Evolutionary conservation across 2,888 invertebrate genomes (phyloP), one percentile per base, ranked within the genome.

Genomic region (Adelphocoris suturalis): DNA sequence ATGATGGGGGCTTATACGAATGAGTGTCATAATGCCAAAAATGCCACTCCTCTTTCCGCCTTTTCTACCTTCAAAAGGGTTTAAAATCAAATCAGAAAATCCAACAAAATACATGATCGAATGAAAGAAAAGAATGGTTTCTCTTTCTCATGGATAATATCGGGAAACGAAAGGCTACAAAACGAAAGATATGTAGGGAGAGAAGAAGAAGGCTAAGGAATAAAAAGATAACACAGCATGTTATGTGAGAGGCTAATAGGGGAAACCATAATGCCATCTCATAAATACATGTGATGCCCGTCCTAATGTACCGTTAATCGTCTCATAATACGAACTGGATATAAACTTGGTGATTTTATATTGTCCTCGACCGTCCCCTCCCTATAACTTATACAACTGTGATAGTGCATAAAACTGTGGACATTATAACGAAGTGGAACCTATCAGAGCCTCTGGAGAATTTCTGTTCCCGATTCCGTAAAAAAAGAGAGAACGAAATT

Each of bases 291-390:
- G 52, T 48, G 90, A 86, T 90, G 86, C 86, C 85, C 75, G 48
- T 86, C 89, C 90, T 90, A 90, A 90, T 90, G 86, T 86, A 90
- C 78, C 86, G 90, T 46, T 90, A 90, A 90, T 90, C 90, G 82
- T 90, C 90, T 90, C 85, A 68, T 90, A 48, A 61, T 86, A 37
- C 37, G 78, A 86, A 47, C 78, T 27, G 68, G 47, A 86, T 52
- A 90, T 90, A 90, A 90, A 90, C 76, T 86, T 27, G 57, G 80
- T 78, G 85, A 90, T 90, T 90, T 90, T 90, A 90, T 90, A 82
- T 82, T 90, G 81, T 89, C 78, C 82, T 68, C 46, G 75, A 48
- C 81, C 89, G 68, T 84, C 82, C 89, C 89, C 89, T 89, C 89
- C 89, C 57, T 55, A 78, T 88, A 88, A 88, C 88, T 88, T 88